These are phyloP conservation scores for Zaprionus ghesquierei DNA, from an alignment of 1,140 invertebrate genomes.

Conservation along the genomic window DNA sequence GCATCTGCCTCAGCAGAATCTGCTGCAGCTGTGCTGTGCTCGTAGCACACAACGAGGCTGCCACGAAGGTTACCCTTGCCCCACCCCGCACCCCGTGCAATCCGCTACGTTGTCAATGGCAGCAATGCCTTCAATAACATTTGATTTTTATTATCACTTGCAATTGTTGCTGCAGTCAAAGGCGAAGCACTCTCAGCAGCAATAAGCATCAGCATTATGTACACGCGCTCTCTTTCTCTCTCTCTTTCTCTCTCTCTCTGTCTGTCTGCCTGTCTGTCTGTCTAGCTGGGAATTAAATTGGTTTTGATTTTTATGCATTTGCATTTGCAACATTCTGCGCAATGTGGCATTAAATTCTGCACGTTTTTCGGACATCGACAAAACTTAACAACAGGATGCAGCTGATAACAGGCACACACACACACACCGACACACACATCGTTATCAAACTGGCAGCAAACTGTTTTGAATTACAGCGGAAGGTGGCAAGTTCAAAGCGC, in stretches of 20 bases:
- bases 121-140: conserved; percentile 53
- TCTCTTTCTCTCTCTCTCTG: background rate
- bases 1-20: conserved; percentile 1
- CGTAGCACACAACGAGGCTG: no score
- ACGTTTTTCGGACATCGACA: conserved; percentile 31
- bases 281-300: conserved; percentile 52
- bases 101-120: conserved; percentile 25
- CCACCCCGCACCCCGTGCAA: no score
- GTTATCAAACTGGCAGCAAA: conserved; percentile 65
- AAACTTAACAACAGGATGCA: conserved; percentile 76
- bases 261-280: background rate
- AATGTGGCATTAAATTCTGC: conserved; percentile 56
- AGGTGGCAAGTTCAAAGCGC: conserved; percentile 66
- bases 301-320: conserved; percentile 51
- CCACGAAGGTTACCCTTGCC: background rate
- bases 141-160: conserved; percentile 72
- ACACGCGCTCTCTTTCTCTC: background rate
- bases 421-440: conserved; percentile 19
- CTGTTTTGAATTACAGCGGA: conserved; percentile 72
- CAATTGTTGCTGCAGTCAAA: conserved; percentile 53
- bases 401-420: conserved; percentile 64
- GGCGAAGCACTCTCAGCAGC: conserved; percentile 31
- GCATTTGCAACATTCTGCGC: conserved; percentile 29
- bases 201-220: conserved; percentile 57
- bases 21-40: conserved; percentile 2